Evolutionary conservation across 2,888 invertebrate species (phyloP).

Genomic region (Isotomurus palustris): DNA sequence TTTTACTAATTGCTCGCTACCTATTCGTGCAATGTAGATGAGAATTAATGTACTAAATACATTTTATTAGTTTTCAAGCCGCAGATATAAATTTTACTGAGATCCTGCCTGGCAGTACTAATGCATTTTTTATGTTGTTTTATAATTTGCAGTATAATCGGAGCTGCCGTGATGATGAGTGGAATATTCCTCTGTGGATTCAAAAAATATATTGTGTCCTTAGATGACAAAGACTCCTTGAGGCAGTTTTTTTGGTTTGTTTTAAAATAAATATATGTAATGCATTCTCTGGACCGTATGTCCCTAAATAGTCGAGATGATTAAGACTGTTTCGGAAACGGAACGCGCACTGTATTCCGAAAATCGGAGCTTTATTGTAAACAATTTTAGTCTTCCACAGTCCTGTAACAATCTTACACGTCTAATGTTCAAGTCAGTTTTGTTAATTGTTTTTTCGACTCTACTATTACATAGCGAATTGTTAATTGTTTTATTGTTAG

Average conservation of each 20-base stretch:
- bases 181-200: slow-evolving; percentile 42
- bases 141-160: slow-evolving; percentile 28
- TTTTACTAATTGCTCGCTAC: too few relatives aligned
- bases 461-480: too few relatives aligned
- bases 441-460: background rate
- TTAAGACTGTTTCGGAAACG: too few relatives aligned
- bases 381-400: too few relatives aligned
- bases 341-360: too few relatives aligned
- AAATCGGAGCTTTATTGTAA: too few relatives aligned
- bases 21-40: too few relatives aligned
- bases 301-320: too few relatives aligned
- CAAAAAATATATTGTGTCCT: slow-evolving; percentile 35
- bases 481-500: too few relatives aligned
- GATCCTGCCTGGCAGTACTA: background rate
- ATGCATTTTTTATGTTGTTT: background rate
- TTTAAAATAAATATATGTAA: slow-evolving; percentile 21
- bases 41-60: background rate
- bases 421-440: background rate
- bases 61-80: too few relatives aligned
- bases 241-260: slow-evolving; percentile 33
- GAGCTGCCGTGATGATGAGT: slow-evolving; percentile 36
- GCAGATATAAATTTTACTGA: slow-evolving; percentile 1
- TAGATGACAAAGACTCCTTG: slow-evolving; percentile 28
- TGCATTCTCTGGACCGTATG: too few relatives aligned
- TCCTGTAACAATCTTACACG: background rate